Evolutionary conservation across 2,797 vertebrate species (phyloP).

Genomic region (Acanthiza pusilla): DNA sequence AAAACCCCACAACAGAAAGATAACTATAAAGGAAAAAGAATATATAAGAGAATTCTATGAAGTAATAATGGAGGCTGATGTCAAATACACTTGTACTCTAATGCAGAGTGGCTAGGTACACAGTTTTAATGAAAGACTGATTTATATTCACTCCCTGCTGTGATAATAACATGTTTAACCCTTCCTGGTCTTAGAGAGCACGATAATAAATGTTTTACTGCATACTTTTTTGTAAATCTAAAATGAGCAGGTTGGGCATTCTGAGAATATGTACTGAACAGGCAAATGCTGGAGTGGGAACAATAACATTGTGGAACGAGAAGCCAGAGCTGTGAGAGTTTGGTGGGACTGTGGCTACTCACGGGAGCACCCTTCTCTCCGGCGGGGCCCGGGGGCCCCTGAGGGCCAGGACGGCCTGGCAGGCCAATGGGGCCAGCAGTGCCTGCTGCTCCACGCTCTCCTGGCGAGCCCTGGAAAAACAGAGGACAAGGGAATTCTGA

Average conservation of each 20-base stretch:
- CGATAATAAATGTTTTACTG: neutral
- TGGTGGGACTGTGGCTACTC: conserved; percentile 60
- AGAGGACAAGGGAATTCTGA: neutral
- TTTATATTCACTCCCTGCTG: neutral
- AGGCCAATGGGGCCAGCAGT: conserved; percentile 91
- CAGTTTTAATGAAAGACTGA: conserved; percentile 52
- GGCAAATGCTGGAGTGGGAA: neutral
- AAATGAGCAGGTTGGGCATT: neutral
- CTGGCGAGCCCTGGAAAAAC: conserved; percentile 86
- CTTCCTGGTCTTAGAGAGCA: neutral
- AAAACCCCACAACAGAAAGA: neutral
- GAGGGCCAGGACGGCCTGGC: conserved; percentile 91
- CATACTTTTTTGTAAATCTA: conserved; percentile 35
- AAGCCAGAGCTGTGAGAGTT: neutral
- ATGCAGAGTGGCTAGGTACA: neutral
- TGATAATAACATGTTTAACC: neutral
- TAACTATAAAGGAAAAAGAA: neutral
- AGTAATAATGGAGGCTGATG: neutral
- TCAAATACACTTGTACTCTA: neutral
- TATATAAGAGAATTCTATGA: neutral
- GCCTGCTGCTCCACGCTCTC: conserved; percentile 92
- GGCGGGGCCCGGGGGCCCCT: conserved; percentile 93
- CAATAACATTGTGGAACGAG: neutral
- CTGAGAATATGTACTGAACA: neutral
- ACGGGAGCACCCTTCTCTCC: conserved; percentile 97